Evolutionary conservation across 2,888 invertebrate species (phyloP), one percentile per base, ranked within the genome.

Genomic region (Diploptera punctata): DNA sequence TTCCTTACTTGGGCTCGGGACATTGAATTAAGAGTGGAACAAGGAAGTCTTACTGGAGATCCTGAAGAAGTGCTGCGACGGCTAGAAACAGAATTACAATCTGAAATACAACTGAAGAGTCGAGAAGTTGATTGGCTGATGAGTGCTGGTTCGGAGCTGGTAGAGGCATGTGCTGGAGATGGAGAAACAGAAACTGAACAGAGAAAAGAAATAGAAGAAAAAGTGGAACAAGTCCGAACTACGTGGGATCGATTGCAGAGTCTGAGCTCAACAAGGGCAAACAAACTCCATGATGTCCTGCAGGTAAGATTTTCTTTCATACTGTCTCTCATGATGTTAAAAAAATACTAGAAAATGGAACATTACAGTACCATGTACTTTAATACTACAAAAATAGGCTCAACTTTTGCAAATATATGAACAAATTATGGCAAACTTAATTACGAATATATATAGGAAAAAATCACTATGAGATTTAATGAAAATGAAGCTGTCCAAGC

Each of bases 91-190:
- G 93, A 94, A 78, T 83, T 94, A 3, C 89, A 91, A 78, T 87
- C 91, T 0, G 94, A 94, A 81, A 89, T 94, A 78, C 86, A 87
- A 1, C 80, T 94, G 75, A 92, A 93, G 78, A 90, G 92, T 80
- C 87, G 90, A 3, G 94, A 95, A 80, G 89, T 90, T 54, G 90
- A 91, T 74, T 95, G 95, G 94, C 83, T 95, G 19, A 80, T 88
- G 4, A 86, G 86, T 74, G 91, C 90, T 0, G 93, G 93, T 0
- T 84, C 83, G 10, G 87, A 89, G 76, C 82, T 94, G 61, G 84
- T 90, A 13, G 86, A 87, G n/a, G 83, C 89, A 65, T 87, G 57
- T 29, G 18, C 88, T 21, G 89, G 89, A 71, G 87, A 89, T 71
- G 88, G 90, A 73, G 89, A 90, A 68, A 88, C 88, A 65, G 86